Evolutionary conservation across 2,113 vertebrate genomes (phyloP), one percentile per base, ranked within the genome.

Genomic region (Albula glossodonta): DNA sequence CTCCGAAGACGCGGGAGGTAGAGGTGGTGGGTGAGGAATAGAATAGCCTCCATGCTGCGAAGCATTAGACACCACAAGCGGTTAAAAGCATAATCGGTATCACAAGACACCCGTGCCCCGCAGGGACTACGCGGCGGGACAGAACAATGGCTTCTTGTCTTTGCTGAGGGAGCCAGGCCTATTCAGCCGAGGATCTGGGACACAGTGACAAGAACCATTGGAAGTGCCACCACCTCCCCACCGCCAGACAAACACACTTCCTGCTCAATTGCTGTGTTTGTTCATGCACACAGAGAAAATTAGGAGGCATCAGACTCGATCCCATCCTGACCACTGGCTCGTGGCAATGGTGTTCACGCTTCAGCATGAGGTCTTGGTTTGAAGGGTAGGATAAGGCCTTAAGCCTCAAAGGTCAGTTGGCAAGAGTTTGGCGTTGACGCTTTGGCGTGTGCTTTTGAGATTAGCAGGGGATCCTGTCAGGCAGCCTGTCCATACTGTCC

Each of bases 31-130:
- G 19, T 89, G 85, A 88, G 90, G 93, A 91, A 89, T 10, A 90
- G 92, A 91, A 87, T 87, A 90, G 84, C 88, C 83, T 86, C 87
- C 87, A 84, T 86, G 91, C 88, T 90, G 90, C 84, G 87, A 89
- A 89, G 89, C 82, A 89, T 92, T 91, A 91, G 25, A 85, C 88
- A 89, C 89, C 88, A 88, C 90, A 91, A 92, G 88, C 87, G 88
- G 91, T 94, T 95, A 94, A 94, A 87, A 82, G 88, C 86, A 88
- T 95, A 94, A 95, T 93, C 89, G 85, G 66, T 79, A 92, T 94
- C 94, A 96, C 94, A 95, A 94, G 93, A 93, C 92, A 89, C 90
- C 90, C 91, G 88, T 51, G 88, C 89, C 86, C 52, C 10, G 82
- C 22, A 19, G 2, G 7, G n/a, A 82, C 51, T 82, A 13, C 31